Evolutionary conservation across 2,113 vertebrate species (phyloP).

Genomic region (Apistogramma diplotaenia): DNA sequence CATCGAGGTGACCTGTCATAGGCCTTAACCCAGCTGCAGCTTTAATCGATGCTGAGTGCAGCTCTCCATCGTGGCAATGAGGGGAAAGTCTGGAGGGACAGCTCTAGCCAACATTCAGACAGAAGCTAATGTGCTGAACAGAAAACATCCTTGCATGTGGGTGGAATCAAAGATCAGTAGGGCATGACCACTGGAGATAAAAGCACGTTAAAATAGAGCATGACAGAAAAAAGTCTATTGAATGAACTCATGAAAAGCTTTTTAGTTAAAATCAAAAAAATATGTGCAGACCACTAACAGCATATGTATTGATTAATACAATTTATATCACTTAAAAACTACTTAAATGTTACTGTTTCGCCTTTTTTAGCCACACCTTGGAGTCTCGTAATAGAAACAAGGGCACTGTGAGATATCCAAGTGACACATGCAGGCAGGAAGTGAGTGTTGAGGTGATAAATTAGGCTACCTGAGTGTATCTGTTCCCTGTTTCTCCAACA

Average conservation of each 20-base stretch:
- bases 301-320: background rate
- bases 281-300: background rate
- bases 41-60: conserved; percentile 47
- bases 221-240: background rate
- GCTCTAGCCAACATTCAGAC: conserved; percentile 17
- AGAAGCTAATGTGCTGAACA: conserved; percentile 19
- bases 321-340: background rate
- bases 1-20: conserved; percentile 39
- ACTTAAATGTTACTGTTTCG: background rate
- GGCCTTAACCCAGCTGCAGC: conserved; percentile 24
- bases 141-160: conserved; percentile 25
- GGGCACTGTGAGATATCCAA: conserved; percentile 8
- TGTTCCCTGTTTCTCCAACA: conserved; percentile 59
- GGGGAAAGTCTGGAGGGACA: conserved; percentile 13
- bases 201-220: background rate
- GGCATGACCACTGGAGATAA: background rate
- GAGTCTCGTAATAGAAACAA: conserved; percentile 15
- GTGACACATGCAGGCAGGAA: conserved; percentile 17
- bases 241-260: background rate
- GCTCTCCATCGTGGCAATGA: conserved; percentile 1
- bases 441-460: conserved; percentile 60
- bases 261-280: background rate
- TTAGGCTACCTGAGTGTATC: conserved; percentile 44
- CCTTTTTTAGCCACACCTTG: background rate
- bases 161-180: conserved; percentile 17